A percentile compares a stretch with the other conserved stretches of the same genome.
Evolutionary conservation across 1,140 invertebrate genomes (phyloP).

Genomic region (Sitophilus oryzae): DNA sequence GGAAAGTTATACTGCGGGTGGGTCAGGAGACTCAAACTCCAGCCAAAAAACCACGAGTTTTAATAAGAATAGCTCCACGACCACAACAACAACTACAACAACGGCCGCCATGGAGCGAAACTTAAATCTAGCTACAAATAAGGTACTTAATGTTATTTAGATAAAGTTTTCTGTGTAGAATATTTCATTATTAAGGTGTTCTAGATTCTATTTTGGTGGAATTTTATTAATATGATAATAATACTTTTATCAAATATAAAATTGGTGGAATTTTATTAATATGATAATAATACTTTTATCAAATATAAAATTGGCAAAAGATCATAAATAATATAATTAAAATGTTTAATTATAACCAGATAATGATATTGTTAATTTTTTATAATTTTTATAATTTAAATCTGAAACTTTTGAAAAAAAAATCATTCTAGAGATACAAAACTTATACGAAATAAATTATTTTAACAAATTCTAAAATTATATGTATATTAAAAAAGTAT

Average conservation of each 20-base stretch:
- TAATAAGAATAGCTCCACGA: conserved; percentile 52
- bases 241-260: not conserved
- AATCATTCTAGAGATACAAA: too few relatives aligned
- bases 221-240: not conserved
- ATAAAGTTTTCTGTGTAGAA: too few relatives aligned
- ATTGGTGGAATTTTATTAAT: not conserved
- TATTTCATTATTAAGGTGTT: too few relatives aligned
- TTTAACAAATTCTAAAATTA: too few relatives aligned
- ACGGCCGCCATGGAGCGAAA: conserved; percentile 52
- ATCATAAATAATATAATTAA: not conserved
- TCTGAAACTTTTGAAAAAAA: too few relatives aligned
- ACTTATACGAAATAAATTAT: too few relatives aligned
- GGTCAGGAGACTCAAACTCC: conserved; percentile 53
- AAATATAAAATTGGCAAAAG: not conserved
- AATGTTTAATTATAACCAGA: too few relatives aligned
- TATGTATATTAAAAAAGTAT: too few relatives aligned
- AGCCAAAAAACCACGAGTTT: conserved; percentile 57
- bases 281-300: not conserved
- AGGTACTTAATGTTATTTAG: too few relatives aligned
- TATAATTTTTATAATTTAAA: too few relatives aligned
- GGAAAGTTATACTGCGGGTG: conserved; percentile 29
- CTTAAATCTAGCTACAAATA: conserved; percentile 53
- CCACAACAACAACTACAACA: conserved; percentile 53
- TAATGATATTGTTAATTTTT: too few relatives aligned
- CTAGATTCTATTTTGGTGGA: too few relatives aligned